Evolutionary conservation across 1,140 invertebrate species (phyloP).

Genomic region (Bombus sibiricus): DNA sequence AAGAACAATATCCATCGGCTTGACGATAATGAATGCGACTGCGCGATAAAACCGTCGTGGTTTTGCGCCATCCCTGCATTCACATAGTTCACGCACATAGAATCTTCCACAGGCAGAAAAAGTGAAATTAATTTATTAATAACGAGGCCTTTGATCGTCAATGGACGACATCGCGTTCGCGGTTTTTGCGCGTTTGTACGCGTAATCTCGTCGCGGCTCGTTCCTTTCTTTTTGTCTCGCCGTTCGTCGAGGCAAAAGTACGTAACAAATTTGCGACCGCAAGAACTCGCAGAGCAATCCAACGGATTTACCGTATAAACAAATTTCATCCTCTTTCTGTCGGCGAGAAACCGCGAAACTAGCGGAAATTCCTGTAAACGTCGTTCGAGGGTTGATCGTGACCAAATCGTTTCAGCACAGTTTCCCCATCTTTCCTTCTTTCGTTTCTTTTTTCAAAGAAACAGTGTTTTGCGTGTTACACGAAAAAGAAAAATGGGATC

Average conservation of each 20-base stretch:
- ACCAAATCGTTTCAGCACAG: neutral
- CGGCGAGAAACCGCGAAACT: neutral
- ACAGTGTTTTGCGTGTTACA: too few relatives aligned
- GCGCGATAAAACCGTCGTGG: neutral
- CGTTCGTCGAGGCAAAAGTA: slow-evolving; percentile 2
- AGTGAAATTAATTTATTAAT: neutral
- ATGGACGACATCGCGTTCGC: slow-evolving; percentile 28
- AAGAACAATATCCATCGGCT: slow-evolving; percentile 16
- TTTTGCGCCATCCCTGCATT: neutral
- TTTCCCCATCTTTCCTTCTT: neutral
- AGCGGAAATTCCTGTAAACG: neutral
- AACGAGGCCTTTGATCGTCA: slow-evolving; percentile 38
- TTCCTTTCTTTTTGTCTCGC: neutral
- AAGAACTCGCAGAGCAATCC: slow-evolving; percentile 48
- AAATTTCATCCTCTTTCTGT: slow-evolving; percentile 29
- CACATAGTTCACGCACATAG: neutral
- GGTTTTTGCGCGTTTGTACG: slow-evolving; percentile 10
- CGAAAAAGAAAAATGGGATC: neutral
- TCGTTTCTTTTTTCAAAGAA: neutral
- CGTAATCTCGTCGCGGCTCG: neutral
- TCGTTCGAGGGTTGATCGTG: neutral
- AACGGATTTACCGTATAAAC: slow-evolving; percentile 52
- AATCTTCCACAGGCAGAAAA: neutral
- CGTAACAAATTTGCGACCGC: slow-evolving; percentile 25
- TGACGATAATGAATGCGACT: slow-evolving; percentile 21